phyloP scores from a whole-genome alignment of 1,140 invertebrate species.

The Hydropsyche tenuis region DNA sequence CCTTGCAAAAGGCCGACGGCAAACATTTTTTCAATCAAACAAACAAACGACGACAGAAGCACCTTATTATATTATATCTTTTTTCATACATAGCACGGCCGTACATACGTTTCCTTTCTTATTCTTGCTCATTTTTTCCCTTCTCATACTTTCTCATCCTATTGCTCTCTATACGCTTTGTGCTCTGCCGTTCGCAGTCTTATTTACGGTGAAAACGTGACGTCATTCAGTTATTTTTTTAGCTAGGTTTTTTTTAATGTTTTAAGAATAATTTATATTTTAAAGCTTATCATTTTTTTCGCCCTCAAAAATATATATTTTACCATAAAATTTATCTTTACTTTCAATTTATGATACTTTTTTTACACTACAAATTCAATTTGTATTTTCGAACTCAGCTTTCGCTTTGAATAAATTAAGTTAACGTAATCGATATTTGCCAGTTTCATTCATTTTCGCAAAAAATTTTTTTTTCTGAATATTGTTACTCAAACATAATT shows the following conservation, averaged over 20 bases:
- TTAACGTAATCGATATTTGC: no score
- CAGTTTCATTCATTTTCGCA: no score
- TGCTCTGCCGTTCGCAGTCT: no score
- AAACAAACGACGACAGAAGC: conserved; percentile 17
- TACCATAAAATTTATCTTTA: background rate
- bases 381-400: no score
- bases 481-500: no score
- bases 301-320: background rate
- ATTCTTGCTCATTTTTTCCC: background rate
- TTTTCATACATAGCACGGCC: background rate
- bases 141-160: background rate
- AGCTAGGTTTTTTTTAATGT: conserved; percentile 9
- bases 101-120: background rate
- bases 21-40: conserved; percentile 31
- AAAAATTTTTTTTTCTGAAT: no score
- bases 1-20: conserved; percentile 11
- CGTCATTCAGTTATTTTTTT: background rate
- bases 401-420: no score
- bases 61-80: conserved; percentile 12
- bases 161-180: no score
- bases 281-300: background rate
- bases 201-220: background rate
- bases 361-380: background rate
- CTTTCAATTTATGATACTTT: no score
- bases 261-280: background rate